These are phyloP conservation scores for Platypus cylindrus DNA, from an alignment of 2,888 invertebrate genomes.

Conservation along the genomic window DNA sequence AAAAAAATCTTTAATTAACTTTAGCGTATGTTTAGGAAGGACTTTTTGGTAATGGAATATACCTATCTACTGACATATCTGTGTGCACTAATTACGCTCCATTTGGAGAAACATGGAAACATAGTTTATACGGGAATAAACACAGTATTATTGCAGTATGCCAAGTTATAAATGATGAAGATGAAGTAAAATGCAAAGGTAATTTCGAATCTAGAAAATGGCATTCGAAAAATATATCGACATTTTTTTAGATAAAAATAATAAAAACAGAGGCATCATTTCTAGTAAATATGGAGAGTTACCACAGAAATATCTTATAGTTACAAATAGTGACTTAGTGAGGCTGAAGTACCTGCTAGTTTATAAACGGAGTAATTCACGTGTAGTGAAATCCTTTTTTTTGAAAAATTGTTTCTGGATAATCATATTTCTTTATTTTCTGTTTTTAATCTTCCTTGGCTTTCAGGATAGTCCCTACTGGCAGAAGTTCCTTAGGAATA, in stretches of 20 bases:
- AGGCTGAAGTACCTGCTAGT: conserved; percentile 64
- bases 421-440: conserved; percentile 15
- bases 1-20: too few species aligned
- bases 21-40: conserved; percentile 38
- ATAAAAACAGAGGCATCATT: conserved; percentile 17
- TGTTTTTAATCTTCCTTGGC: conserved; percentile 17
- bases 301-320: conserved; percentile 59
- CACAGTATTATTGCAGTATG: conserved; percentile 68
- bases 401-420: conserved; percentile 17
- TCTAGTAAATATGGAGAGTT: conserved; percentile 34
- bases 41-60: conserved; percentile 59
- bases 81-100: conserved; percentile 62
- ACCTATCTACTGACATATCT: conserved; percentile 60
- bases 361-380: conserved; percentile 34
- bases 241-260: conserved; percentile 18
- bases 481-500: conserved; percentile 22
- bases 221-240: neutral
- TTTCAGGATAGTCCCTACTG: conserved; percentile 14
- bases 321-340: conserved; percentile 63
- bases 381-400: conserved; percentile 17
- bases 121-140: conserved; percentile 60
- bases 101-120: conserved; percentile 62
- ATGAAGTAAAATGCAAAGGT: conserved; percentile 44
- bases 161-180: conserved; percentile 63
- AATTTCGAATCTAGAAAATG: conserved; percentile 1